Percentiles rank a stretch among this genome's conserved stretches.
Conservation (phyloP, 2,797 vertebrate genomes). For the Sebastes hopkinsi region DNA sequence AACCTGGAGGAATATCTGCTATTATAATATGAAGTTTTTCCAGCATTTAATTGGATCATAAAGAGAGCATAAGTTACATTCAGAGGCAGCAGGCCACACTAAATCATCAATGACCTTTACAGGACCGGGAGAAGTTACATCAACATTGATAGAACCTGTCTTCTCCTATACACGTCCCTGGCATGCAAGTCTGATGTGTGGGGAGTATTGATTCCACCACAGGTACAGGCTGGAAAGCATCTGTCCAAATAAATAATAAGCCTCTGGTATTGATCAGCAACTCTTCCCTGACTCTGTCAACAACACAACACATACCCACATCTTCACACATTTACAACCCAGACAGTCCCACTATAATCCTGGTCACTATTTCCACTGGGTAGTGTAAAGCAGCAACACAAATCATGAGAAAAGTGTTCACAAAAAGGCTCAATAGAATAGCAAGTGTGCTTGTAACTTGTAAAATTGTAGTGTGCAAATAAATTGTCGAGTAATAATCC, state of each 20-base stretch:
- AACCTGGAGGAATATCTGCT: background rate
- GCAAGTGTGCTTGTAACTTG: background rate
- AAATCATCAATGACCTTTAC: constrained; percentile 15
- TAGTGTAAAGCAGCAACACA: background rate
- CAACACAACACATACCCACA: constrained; percentile 17
- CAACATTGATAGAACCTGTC: background rate
- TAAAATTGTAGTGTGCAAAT: background rate
- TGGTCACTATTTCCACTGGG: background rate
- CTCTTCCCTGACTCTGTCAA: constrained; percentile 3
- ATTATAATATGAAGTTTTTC: background rate
- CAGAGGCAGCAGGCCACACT: background rate
- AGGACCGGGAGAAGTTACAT: background rate
- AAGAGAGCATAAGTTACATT: background rate
- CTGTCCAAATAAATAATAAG: constrained; percentile 23
- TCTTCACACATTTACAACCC: background rate
- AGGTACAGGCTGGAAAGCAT: background rate
- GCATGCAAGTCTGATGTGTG: constrained; percentile 2
- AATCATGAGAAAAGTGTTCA: background rate
- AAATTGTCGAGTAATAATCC: background rate
- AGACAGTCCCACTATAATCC: background rate
- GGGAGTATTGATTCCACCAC: background rate
- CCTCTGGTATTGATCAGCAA: constrained; percentile 24
- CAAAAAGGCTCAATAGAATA: background rate
- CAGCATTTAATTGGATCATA: background rate
- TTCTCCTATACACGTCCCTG: constrained; percentile 1